Base-by-base conservation (phyloP, 2,888 invertebrate species). In the Agrotis clavis region DNA sequence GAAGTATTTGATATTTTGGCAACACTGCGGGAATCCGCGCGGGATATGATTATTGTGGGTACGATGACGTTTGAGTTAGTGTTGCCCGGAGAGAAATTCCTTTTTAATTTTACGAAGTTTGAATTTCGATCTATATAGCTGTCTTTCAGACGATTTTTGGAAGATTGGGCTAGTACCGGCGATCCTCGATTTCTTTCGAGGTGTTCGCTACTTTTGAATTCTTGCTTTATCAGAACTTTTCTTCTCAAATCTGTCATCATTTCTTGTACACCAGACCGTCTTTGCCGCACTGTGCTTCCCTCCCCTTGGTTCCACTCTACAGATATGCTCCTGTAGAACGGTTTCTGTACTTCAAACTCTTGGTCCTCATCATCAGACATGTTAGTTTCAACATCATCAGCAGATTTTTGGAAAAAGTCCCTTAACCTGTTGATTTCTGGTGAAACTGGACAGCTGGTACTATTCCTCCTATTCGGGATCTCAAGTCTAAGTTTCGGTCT, bases 131-230 rank as follows among this genome's bases (percentile, higher is more conserved):
- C 66, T 50, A 53, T 61, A 48, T 54, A 62, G 67, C 60, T 84
- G 72, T 61, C 56, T 67, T 67, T 80, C 35, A 45, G 51, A 64
- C 60, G 47, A 62, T 16, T 59, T 71, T 57, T 65, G 2, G 74
- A 73, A 41, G 66, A 35, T 30, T 41, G 57, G 2, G 19, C 65
- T 59, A 57, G 59, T 63, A 86, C 88, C 5, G 71, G 54, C 14
- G 87, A 89, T 19, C 77, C 68, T 57, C 86, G 83, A 67, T 85
- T 82, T 63, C 71, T 79, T 68, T 74, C 83, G 35, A 81, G 84
- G 73, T 92, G 89, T 79, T 95, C 93, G 81, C 87, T 91, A 79
- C 94, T 95, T 71, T 91, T 92, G 48, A 90, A 91, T 72, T 91
- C 85, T 84, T 90, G 87, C 74, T 90, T 94, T 4, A 88, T 83